Evolutionary conservation across 2,113 vertebrate species (phyloP), one percentile per base, ranked within the genome.

Genomic region (Tringa solitaria): DNA sequence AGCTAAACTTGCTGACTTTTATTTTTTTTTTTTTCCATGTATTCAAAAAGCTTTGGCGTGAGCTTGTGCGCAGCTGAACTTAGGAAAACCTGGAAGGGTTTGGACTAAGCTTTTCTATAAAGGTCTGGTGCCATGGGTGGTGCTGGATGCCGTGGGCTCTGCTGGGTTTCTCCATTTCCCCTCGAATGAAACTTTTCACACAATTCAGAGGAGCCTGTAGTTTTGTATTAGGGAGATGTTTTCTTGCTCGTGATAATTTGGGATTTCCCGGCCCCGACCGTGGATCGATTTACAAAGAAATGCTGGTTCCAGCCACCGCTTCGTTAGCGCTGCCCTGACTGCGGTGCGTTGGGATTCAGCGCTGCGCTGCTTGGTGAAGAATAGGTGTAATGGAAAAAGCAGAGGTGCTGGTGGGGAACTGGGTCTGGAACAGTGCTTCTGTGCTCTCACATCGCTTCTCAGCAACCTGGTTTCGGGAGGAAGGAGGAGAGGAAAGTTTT

Each of bases 91-190:
- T 89, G 74, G 27, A 50, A 33, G 67, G 64, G 46, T 90, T 39
- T 74, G 94, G 69, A 54, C 10, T 43, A 56, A 89, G 14, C 84
- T 90, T 87, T 89, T 54, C 50, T 87, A 39, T 82, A 33, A 85
- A 81, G 77, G 45, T 64, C 54, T 89, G 33, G 12, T 78, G 14
- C 57, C 12, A 3, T 21, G 12, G 46, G 46, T 20, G 21, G 46
- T 46, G 46, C 46, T 46, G 46, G 46, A 21, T 22, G 46, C 41
- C 41, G 13, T 32, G 6, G 57, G 53, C 20, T 20, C 3, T 24
- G 37, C 85, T 93, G 94, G 84, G 67, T 65, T 96, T 70, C 74
- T 91, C 23, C n/a, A 1, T 45, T 54, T 90, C 48, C 35, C 72
- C 27, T 37, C 27, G 4, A 60, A 89, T 43, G 59, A 12, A 86